Base-by-base conservation (phyloP, 2,113 vertebrate genomes). In the Symphodus melops region DNA sequence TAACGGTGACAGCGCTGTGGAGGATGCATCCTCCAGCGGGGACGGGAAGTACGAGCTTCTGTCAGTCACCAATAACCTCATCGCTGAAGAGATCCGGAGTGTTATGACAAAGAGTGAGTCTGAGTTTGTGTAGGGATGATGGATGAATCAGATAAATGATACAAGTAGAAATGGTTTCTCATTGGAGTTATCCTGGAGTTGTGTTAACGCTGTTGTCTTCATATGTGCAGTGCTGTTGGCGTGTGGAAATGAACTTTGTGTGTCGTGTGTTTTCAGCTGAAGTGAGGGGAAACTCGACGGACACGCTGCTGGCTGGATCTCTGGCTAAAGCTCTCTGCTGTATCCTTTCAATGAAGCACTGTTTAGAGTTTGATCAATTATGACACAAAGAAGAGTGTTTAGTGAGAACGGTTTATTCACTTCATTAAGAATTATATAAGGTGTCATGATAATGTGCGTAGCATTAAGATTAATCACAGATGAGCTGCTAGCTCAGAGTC, bases 271-370 rank as follows among this genome's bases (percentile, higher is more conserved):
- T 92, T 94, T 42, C 81, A 98, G 97, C 95, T 87, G 96, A 97
- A 79, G 89, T 99, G 73, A 96, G 82, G 28, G 96, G 96, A 25
- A 95, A 96, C 44, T 96, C 96, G 36, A 98, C 96, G 0, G 97
- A 99, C 67, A 97, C 97, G 1, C 67, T 97, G 59, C 74, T 99
- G 86, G 97, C 97, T 1, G 98, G 97, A 69, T 96, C 97, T 5
- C 94, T 99, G 1, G 94, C 97, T 82, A 98, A 97, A 94, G 97
- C 97, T n/a, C 96, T 99, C 5, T 99, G 98, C 84, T 99, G 98
- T 99, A 99, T 99, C 98, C 97, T 97, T 95, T 81, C 39, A 58
- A 44, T 21, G 39, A 17, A 39, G 60, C 17, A 20, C 11, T 17
- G 12, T 46, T 46, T 5, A 0, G 5, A 46, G 41, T 44, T 44